These are phyloP conservation scores for Gambelia wislizenii DNA, from an alignment of 2,797 vertebrate genomes.

Conservation along the genomic window DNA sequence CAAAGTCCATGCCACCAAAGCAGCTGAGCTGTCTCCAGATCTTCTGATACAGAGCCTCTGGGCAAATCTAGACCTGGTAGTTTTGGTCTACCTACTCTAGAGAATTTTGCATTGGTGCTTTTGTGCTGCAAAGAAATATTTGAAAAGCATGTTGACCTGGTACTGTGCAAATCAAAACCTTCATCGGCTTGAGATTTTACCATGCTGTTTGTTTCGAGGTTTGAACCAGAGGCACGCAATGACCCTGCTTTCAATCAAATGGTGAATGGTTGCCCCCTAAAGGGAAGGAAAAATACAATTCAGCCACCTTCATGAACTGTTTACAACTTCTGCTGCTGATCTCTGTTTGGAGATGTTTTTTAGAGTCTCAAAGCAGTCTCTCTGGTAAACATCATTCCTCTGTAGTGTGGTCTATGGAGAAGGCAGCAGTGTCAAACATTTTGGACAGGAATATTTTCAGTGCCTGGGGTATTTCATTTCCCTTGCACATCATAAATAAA, in stretches of 20 bases:
- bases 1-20: not conserved
- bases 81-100: constrained; percentile 13
- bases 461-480: constrained; percentile 36
- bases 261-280: constrained; percentile 72
- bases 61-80: not conserved
- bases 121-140: not conserved
- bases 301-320: constrained; percentile 22
- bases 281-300: constrained; percentile 69
- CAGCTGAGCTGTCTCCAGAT: not conserved
- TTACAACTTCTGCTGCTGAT: constrained; percentile 39
- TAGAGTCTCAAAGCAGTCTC: constrained; percentile 25
- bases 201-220: constrained; percentile 4
- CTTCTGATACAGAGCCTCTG: not conserved
- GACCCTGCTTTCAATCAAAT: constrained; percentile 32
- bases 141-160: constrained; percentile 31
- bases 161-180: constrained; percentile 41
- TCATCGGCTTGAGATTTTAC: constrained; percentile 52
- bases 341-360: constrained; percentile 37
- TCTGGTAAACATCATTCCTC: not conserved
- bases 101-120: not conserved
- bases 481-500: constrained; percentile 53
- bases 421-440: not conserved
- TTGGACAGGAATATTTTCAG: constrained; percentile 5
- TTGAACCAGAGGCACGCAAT: not conserved
- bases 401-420: not conserved